Base-by-base conservation (phyloP, 2,888 invertebrate species). In the Macroteleia sp. region DNA sequence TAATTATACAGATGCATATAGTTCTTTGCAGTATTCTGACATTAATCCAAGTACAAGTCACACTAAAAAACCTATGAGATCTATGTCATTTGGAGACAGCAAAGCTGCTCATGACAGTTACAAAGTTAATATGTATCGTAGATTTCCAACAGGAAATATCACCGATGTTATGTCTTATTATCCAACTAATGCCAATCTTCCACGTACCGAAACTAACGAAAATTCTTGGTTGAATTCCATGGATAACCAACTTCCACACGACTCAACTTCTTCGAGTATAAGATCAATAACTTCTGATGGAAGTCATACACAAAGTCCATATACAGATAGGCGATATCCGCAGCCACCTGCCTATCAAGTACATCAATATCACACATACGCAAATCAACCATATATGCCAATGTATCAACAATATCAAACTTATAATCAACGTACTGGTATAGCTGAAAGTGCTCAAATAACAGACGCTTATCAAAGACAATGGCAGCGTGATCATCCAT, bases 81-180 rank as follows among this genome's bases (percentile, higher is more conserved):
- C 87, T 16, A 82, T 85, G 83, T 85, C 85, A 14, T 86, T 85
- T 61, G 92, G 91, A 64, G 94, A 95, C 78, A 92, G 93, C 19
- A 86, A 94, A 87, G 87, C 94, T 86, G 93, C 94, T 78, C 92
- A 95, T 84, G 95, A 95, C 57, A 92, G 92, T 12, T 95, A 94
- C 86, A 95, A 95, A 91, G 92, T 92, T 36, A 93, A 93, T 1
- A 93, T 94, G 91, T 94, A 95, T 85, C 93, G 95, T 64, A 92
- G 94, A 92, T 95, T 95, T 85, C 95, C 95, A 36, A 93, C 95
- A 1, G 94, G 95, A 3, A 91, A 92, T 71, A 93, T 97, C 19
- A 96, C 96, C 0, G 96, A 97, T 88, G 96, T 96, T 10, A 92
- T 97, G 5, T 95, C 95, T 0, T 97, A 96, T 84, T 97, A 97